A percentile compares a stretch with the other conserved stretches of the same genome.
These are phyloP conservation scores for Mythimna impura DNA, from an alignment of 2,888 invertebrate genomes.

Conservation along the genomic window DNA sequence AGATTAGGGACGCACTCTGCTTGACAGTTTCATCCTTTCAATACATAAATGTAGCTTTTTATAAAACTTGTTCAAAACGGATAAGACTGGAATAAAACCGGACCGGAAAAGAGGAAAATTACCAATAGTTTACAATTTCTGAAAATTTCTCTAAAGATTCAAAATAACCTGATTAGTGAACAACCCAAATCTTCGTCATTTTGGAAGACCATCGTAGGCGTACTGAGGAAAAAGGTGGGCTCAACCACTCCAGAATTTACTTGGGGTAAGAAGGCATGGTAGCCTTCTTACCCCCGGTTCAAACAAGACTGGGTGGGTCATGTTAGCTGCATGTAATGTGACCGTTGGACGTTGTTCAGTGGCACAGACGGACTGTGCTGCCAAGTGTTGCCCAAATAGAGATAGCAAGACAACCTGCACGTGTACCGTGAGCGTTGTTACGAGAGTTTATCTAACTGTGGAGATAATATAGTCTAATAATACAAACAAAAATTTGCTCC, in stretches of 20 bases:
- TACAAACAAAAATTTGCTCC: no score
- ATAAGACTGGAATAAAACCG: slow-evolving; percentile 36
- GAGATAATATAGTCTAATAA: no score
- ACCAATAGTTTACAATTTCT: slow-evolving; percentile 16
- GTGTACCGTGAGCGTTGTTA: no score
- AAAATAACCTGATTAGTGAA: slow-evolving; percentile 20
- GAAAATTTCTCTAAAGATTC: slow-evolving; percentile 22
- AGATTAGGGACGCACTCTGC: slow-evolving; percentile 64
- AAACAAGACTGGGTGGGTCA: no score
- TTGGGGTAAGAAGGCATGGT: no score
- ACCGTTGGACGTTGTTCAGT: no score
- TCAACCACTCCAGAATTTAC: background rate
- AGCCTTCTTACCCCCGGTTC: no score
- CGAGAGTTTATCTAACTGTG: no score
- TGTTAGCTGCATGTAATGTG: no score
- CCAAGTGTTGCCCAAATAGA: no score
- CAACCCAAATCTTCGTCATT: background rate
- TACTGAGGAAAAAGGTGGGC: background rate
- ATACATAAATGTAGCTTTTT: slow-evolving; percentile 54
- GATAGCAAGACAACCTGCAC: no score
- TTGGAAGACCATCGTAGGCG: background rate
- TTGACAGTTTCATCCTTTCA: slow-evolving; percentile 67
- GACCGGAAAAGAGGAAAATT: slow-evolving; percentile 22
- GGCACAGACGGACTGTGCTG: no score
- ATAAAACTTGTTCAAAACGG: slow-evolving; percentile 64